Conservation (phyloP, 2,113 vertebrate genomes). For the Arothron firmamentum region DNA sequence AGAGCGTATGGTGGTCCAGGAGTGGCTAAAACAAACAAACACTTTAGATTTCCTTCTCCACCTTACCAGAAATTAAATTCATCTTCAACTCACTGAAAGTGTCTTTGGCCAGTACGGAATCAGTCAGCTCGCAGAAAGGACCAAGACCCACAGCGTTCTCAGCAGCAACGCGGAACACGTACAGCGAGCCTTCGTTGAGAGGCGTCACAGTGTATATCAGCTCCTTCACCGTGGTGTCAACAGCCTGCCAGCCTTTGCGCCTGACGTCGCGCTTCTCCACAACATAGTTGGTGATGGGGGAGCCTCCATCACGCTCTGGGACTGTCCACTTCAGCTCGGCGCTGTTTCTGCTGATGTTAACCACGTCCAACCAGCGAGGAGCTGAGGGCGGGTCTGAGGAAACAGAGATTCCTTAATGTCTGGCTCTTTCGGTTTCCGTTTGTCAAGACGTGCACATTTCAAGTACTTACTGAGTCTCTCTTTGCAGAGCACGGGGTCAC, state of each 20-base stretch:
- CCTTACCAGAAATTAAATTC: neutral
- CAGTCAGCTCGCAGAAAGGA: slow-evolving; percentile 90
- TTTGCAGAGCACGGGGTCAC: slow-evolving; percentile 93
- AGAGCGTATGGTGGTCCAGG: slow-evolving; percentile 93
- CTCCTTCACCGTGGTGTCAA: slow-evolving; percentile 96
- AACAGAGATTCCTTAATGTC: neutral
- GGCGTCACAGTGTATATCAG: slow-evolving; percentile 88
- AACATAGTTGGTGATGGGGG: slow-evolving; percentile 93
- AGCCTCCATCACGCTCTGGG: slow-evolving; percentile 92
- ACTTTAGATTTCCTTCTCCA: neutral
- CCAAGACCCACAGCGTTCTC: slow-evolving; percentile 91
- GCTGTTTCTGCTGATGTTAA: slow-evolving; percentile 85
- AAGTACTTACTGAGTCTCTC: slow-evolving; percentile 91
- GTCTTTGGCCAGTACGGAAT: slow-evolving; percentile 93
- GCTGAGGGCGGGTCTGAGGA: slow-evolving; percentile 87
- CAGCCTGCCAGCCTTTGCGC: slow-evolving; percentile 94
- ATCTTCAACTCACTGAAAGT: slow-evolving; percentile 86
- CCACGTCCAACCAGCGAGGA: slow-evolving; percentile 90
- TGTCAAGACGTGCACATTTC: neutral
- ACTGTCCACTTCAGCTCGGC: slow-evolving; percentile 94
- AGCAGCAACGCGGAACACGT: slow-evolving; percentile 95
- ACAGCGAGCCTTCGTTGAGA: slow-evolving; percentile 89
- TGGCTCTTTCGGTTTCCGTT: neutral
- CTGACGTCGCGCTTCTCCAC: slow-evolving; percentile 93
- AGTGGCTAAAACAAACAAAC: slow-evolving; percentile 76